A percentile compares a stretch with the other conserved stretches of the same genome.
These are phyloP conservation scores for Liopterus haemorrhoidalis DNA, from an alignment of 2,888 invertebrate genomes.

Conservation along the genomic window DNA sequence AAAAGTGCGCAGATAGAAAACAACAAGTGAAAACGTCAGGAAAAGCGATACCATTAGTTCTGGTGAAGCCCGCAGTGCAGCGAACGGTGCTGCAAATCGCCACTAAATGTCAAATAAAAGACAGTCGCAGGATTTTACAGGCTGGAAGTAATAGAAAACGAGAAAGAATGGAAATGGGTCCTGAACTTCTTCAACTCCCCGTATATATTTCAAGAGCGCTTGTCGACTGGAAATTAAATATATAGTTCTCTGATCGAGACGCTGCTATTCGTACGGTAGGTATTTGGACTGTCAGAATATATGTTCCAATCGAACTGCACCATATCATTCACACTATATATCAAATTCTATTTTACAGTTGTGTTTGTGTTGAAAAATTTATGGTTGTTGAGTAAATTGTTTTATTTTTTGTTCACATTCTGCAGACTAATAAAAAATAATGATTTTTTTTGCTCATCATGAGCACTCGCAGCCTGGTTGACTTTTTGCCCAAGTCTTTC, in stretches of 20 bases:
- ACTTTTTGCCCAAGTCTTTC: too few relatives aligned
- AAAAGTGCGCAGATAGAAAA: constrained; percentile 32
- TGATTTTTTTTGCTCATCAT: too few relatives aligned
- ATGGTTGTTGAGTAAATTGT: too few relatives aligned
- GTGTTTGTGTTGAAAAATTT: too few relatives aligned
- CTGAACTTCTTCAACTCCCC: constrained; percentile 25
- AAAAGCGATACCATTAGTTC: constrained; percentile 37
- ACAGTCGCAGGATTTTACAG: constrained; percentile 40
- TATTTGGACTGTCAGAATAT: too few relatives aligned
- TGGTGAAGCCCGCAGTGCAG: constrained; percentile 33
- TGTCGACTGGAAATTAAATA: constrained; percentile 15
- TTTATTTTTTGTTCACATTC: too few relatives aligned
- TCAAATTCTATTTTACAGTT: too few relatives aligned
- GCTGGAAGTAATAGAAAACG: constrained; percentile 40
- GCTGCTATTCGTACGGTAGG: too few relatives aligned
- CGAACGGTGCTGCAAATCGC: constrained; percentile 38
- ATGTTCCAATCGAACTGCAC: too few relatives aligned
- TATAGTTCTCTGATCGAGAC: constrained; percentile 11
- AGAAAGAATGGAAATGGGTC: constrained; percentile 39
- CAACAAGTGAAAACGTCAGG: constrained; percentile 28
- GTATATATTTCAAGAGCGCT: constrained; percentile 21
- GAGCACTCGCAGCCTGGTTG: too few relatives aligned
- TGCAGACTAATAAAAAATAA: too few relatives aligned
- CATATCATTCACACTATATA: too few relatives aligned
- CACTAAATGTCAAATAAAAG: constrained; percentile 44